A percentile compares a stretch with the other conserved stretches of the same genome.
phyloP scores from a whole-genome alignment of 1,140 invertebrate species.

The Lepidurus packardi region DNA sequence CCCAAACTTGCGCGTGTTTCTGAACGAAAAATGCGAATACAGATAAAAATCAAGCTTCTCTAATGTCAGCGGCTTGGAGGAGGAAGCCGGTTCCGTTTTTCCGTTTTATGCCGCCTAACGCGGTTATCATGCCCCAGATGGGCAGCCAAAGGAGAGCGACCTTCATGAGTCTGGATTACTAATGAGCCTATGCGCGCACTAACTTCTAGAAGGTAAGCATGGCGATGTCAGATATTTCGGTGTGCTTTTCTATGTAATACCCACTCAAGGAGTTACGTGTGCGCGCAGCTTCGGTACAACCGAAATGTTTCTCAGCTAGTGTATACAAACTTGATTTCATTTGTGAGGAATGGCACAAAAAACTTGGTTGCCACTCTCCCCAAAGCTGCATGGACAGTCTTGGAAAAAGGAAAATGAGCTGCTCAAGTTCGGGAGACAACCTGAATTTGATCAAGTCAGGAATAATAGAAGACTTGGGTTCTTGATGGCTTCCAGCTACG shows the following conservation, averaged over 20 bases:
- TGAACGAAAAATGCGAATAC: background rate
- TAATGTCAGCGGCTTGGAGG: background rate
- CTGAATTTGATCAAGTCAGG: slow-evolving; percentile 21
- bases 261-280: slow-evolving; percentile 14
- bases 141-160: slow-evolving; percentile 17
- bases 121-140: slow-evolving; percentile 10
- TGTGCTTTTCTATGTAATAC: background rate
- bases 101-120: background rate
- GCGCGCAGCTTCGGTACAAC: background rate
- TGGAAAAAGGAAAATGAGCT: background rate
- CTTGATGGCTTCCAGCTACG: slow-evolving; percentile 20
- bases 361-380: background rate
- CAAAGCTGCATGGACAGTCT: background rate
- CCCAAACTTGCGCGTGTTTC: background rate
- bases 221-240: background rate
- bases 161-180: slow-evolving; percentile 21
- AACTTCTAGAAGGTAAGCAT: background rate
- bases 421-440: slow-evolving; percentile 12
- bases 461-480: slow-evolving; percentile 10
- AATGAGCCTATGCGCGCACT: background rate
- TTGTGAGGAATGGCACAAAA: background rate
- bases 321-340: slow-evolving; percentile 3
- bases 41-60: background rate
- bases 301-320: background rate
- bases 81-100: slow-evolving; percentile 3